Base-by-base conservation (phyloP, 2,888 invertebrate genomes). In the Ormyrus nitidulus region DNA sequence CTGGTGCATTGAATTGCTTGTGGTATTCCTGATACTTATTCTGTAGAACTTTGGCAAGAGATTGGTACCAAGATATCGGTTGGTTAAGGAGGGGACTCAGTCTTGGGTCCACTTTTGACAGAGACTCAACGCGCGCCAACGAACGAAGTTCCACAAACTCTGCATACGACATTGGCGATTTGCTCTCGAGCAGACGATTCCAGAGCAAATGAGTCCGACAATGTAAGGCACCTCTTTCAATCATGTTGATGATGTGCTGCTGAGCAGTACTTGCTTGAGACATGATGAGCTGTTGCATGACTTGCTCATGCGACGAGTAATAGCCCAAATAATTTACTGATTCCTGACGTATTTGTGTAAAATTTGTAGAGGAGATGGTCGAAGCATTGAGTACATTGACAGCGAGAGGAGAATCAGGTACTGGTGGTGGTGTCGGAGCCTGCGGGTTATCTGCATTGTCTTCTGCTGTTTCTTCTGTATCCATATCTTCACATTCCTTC, bases 201-300 rank as follows among this genome's bases (percentile, higher is more conserved):
- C 95, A 95, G 5, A 95, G 90, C n/a, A 93, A 90, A 88, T 95
- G 94, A 56, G 94, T 93, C 69, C 94, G 91, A 87, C 95, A 95
- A 86, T 95, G 93, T 11, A 94, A 91, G 86, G 93, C 93, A 19
- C 95, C 95, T 85, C 92, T 92, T 10, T 92, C 91, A 5, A 95
- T 93, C 92, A 95, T 93, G 49, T 92, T 91, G 44, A 90, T 90
- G 56, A 95, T 93, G 83, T 93, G 92, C 64, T 90, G 90, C 66
- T 92, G 92, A 0, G 93, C 93, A 4, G 91, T 91, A 44, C 90
- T 88, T 0, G 93, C 93, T 86, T 93, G 93, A 53, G 93, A 92
- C 84, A 92, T 89, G 76, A 94, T 93, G 78, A 93, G 88, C 84
- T 93, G 92, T 83, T 94, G 93, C 93, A 94, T 94, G 10, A 93